These are phyloP conservation scores for Eurystomus glaucurus DNA, from an alignment of 2,797 vertebrate species.

Conservation along the genomic window DNA sequence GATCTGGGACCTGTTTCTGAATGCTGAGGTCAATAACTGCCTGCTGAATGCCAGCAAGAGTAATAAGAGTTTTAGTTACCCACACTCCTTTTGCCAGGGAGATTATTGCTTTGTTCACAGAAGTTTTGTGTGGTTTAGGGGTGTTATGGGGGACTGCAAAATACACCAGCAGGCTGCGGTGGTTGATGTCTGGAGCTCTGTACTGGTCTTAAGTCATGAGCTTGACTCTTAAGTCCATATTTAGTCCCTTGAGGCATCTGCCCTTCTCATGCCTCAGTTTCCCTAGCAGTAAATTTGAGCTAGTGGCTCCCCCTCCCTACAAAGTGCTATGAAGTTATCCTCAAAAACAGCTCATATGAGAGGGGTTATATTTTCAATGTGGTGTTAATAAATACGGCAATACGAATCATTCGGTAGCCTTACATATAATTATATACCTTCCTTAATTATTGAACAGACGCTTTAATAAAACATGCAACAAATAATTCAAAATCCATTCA, in stretches of 20 bases:
- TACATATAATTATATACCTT: slow-evolving; percentile 47
- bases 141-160: background rate
- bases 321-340: background rate
- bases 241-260: background rate
- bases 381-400: slow-evolving; percentile 43
- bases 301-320: background rate
- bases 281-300: background rate
- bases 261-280: background rate
- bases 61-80: background rate
- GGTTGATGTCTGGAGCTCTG: background rate
- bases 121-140: background rate
- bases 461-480: slow-evolving; percentile 72
- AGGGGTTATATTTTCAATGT: background rate
- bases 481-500: slow-evolving; percentile 64
- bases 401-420: background rate
- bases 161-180: background rate
- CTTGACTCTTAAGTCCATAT: background rate
- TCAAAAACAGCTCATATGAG: background rate
- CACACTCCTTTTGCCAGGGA: background rate
- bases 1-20: background rate
- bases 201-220: background rate
- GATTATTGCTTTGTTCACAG: background rate
- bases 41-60: background rate
- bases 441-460: slow-evolving; percentile 67
- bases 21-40: background rate